Percentiles rank a stretch among this genome's conserved stretches.
phyloP scores from a whole-genome alignment of 2,113 vertebrate species.

The Toxotes chatareus region DNA sequence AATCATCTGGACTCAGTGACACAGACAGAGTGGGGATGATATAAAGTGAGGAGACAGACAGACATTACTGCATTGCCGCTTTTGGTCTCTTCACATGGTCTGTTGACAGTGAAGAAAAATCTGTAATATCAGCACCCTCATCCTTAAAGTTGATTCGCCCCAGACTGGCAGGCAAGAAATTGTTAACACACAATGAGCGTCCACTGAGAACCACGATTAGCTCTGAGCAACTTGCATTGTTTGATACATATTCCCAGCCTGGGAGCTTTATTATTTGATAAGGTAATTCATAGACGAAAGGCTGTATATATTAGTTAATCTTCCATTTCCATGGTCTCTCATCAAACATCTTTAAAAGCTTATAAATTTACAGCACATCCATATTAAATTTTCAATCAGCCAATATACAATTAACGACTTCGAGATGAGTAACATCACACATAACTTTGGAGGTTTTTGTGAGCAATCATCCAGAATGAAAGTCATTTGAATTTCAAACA shows the following conservation, averaged over 20 bases:
- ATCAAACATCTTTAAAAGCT: constrained; percentile 48
- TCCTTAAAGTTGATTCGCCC: neutral
- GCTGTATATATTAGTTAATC: constrained; percentile 48
- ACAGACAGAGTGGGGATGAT: neutral
- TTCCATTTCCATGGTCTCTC: constrained; percentile 22
- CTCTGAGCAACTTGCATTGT: constrained; percentile 29
- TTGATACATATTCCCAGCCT: constrained; percentile 43
- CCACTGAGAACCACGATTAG: neutral
- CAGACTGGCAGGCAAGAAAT: constrained; percentile 1
- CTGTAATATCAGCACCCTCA: neutral
- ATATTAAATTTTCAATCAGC: constrained; percentile 33
- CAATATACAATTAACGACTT: constrained; percentile 51
- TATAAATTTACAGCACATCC: constrained; percentile 18
- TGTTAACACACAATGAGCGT: neutral
- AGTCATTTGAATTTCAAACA: constrained; percentile 60
- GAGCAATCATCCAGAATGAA: constrained; percentile 34
- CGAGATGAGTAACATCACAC: constrained; percentile 28
- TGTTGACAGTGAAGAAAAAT: neutral
- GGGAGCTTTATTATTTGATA: constrained; percentile 60
- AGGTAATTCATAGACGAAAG: constrained; percentile 35
- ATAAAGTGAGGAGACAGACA: neutral
- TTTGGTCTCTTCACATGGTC: neutral
- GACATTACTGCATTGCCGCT: neutral
- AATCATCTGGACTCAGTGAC: neutral
- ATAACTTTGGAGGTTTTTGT: constrained; percentile 10